A percentile compares a stretch with the other conserved stretches of the same genome.
These are phyloP conservation scores for Sinella curviseta DNA, from an alignment of 1,140 invertebrate species.

Conservation along the genomic window DNA sequence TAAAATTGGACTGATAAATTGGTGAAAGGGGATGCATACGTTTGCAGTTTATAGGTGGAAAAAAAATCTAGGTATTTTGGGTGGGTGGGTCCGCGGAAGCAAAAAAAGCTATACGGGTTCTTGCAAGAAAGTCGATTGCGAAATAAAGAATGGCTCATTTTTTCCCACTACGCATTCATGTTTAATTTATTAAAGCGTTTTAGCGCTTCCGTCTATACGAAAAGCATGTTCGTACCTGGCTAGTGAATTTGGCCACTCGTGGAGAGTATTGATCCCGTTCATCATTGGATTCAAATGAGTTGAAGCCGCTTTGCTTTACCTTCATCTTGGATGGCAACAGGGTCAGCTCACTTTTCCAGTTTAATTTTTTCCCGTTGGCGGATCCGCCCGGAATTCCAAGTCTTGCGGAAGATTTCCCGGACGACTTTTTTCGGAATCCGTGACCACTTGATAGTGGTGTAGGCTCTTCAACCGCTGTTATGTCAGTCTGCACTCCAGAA, in stretches of 20 bases:
- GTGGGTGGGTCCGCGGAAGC: no score
- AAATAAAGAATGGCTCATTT: no score
- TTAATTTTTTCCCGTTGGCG: slow-evolving; percentile 43
- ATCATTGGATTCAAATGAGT: slow-evolving; percentile 24
- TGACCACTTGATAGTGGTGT: not conserved
- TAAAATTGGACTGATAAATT: not conserved
- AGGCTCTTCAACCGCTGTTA: slow-evolving; percentile 42
- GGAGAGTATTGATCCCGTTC: slow-evolving; percentile 43
- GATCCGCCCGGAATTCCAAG: slow-evolving; percentile 20
- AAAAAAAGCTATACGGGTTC: no score
- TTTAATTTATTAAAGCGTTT: no score
- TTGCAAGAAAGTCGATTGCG: no score
- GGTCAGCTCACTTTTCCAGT: slow-evolving; percentile 49
- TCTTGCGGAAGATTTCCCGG: not conserved
- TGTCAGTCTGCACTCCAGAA: slow-evolving; percentile 46
- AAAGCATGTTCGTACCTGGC: slow-evolving; percentile 38
- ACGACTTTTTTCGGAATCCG: not conserved
- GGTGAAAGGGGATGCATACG: not conserved
- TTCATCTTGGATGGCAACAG: slow-evolving; percentile 47
- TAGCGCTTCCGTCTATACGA: not conserved
- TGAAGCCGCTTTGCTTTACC: slow-evolving; percentile 35
- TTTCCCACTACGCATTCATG: no score
- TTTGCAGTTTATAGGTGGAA: no score
- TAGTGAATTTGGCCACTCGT: slow-evolving; percentile 49
- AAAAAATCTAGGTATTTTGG: no score